Evolutionary conservation across 1,140 invertebrate genomes (phyloP).

Genomic region (Triops longicaudatus): DNA sequence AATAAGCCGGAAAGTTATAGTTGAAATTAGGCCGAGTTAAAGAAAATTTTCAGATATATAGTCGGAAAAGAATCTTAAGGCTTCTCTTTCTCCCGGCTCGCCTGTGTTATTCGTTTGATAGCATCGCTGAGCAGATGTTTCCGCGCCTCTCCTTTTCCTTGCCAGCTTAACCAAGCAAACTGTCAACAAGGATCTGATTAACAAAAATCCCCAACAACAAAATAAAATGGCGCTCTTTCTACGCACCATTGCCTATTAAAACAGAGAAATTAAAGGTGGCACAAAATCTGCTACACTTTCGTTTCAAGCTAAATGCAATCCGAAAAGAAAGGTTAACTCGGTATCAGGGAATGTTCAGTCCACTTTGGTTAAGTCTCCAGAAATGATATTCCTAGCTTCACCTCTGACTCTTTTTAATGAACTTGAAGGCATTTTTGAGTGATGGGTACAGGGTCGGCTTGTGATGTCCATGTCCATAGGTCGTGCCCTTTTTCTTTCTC

Average conservation of each 20-base stretch:
- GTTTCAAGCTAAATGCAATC: not conserved
- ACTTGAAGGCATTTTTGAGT: not conserved
- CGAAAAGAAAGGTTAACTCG: not conserved
- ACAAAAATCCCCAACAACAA: constrained; percentile 4
- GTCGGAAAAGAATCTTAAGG: not conserved
- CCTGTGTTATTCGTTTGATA: constrained; percentile 12
- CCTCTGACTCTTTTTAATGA: constrained; percentile 13
- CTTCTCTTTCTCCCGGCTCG: not conserved
- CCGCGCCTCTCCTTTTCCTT: constrained; percentile 9
- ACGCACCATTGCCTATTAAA: not conserved
- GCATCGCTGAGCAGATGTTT: constrained; percentile 14
- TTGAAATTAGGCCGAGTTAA: not conserved
- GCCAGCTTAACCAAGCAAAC: constrained; percentile 14
- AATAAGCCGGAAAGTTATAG: not conserved
- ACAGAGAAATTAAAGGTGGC: not conserved
- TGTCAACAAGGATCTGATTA: constrained; percentile 11
- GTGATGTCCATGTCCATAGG: constrained; percentile 11
- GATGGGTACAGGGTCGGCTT: constrained; percentile 4
- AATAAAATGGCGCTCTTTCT: constrained; percentile 1
- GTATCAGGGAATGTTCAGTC: not conserved
- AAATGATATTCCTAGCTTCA: not conserved
- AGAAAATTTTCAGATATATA: not conserved
- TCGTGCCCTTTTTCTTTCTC: not conserved
- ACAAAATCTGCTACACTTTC: not conserved
- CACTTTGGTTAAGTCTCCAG: not conserved